These are phyloP conservation scores for Nezara viridula DNA, from an alignment of 2,888 invertebrate genomes.

Conservation along the genomic window DNA sequence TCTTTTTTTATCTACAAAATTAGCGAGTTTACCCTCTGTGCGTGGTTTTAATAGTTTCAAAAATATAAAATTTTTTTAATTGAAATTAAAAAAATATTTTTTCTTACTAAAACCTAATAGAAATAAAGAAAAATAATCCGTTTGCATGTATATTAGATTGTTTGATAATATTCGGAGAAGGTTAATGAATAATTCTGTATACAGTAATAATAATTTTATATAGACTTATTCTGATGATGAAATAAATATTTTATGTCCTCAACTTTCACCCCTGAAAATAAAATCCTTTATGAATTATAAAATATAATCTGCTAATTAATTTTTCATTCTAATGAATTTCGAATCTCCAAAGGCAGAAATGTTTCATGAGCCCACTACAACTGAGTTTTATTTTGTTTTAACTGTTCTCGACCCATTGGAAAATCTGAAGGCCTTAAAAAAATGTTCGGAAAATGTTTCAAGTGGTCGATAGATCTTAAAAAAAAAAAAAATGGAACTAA, in stretches of 20 bases:
- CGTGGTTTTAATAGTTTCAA: too few relatives aligned
- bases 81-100: too few relatives aligned
- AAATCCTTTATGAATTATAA: not conserved
- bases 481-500: not conserved
- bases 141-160: too few relatives aligned
- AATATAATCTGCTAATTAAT: constrained; percentile 9
- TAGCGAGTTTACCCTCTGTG: too few relatives aligned
- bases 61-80: too few relatives aligned
- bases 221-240: not conserved
- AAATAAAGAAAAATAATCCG: too few relatives aligned
- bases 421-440: too few relatives aligned
- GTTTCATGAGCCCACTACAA: not conserved
- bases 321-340: not conserved
- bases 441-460: not conserved
- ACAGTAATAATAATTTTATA: not conserved
- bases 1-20: too few relatives aligned
- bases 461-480: not conserved
- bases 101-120: too few relatives aligned
- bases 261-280: not conserved
- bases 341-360: not conserved
- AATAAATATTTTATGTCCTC: not conserved
- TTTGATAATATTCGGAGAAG: not conserved
- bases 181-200: not conserved
- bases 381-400: not conserved
- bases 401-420: not conserved